Conservation (phyloP, 2,113 vertebrate species). For the Poeciliopsis occidentalis region DNA sequence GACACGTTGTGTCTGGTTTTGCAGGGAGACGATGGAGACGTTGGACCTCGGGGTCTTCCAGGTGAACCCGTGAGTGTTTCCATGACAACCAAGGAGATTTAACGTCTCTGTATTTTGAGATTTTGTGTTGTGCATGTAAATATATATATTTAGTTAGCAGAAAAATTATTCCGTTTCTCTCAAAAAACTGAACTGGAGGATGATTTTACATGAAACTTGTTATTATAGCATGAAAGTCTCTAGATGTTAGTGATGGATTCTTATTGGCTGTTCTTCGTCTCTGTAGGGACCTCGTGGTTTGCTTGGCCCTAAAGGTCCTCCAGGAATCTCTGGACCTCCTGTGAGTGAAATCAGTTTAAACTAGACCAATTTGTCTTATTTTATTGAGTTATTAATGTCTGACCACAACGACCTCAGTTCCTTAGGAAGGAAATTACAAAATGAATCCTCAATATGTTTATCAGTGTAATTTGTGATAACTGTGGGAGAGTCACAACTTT, state of each 20-base stretch:
- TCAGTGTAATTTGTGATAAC: no score
- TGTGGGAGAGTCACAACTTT: background rate
- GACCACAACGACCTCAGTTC: background rate
- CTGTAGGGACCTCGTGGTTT: constrained; percentile 92
- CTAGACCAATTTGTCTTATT: constrained; percentile 12
- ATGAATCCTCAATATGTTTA: background rate
- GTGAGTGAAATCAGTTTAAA: constrained; percentile 79
- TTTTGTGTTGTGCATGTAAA: background rate
- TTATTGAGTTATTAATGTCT: constrained; percentile 15
- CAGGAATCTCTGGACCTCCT: constrained; percentile 91
- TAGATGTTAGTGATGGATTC: background rate
- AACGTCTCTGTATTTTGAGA: background rate
- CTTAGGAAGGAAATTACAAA: background rate
- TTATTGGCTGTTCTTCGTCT: constrained; percentile 27
- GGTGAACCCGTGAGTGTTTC: constrained; percentile 92
- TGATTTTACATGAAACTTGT: background rate
- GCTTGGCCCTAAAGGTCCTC: constrained; percentile 90
- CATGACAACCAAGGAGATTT: constrained; percentile 26
- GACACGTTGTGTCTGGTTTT: constrained; percentile 34
- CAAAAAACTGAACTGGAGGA: background rate
- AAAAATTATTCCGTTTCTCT: no score
- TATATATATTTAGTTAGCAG: background rate
- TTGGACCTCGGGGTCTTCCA: constrained; percentile 94
- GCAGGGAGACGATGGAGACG: constrained; percentile 96
- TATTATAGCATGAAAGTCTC: background rate